phyloP scores from a whole-genome alignment of 2,888 invertebrate genomes.

The Eilema griseolum region DNA sequence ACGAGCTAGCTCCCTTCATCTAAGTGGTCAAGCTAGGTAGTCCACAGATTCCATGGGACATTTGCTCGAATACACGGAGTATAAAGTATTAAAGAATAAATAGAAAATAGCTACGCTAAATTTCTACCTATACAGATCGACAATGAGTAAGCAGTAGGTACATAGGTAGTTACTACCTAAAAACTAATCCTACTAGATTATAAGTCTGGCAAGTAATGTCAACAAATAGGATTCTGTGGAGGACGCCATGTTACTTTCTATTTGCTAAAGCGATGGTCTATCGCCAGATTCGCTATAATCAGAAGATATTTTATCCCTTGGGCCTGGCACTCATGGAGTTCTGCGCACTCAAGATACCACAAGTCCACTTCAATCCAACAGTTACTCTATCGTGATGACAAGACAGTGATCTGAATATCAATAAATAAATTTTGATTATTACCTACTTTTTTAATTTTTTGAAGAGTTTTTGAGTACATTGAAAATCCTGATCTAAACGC shows the following conservation, averaged over 20 bases:
- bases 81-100: neutral
- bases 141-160: too few relatives aligned
- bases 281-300: slow-evolving; percentile 15
- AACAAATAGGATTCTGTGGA: neutral
- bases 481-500: neutral
- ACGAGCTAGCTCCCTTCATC: too few relatives aligned
- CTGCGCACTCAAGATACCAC: slow-evolving; percentile 22
- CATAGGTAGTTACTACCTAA: too few relatives aligned
- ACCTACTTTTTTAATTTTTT: neutral
- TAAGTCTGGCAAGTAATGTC: neutral
- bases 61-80: neutral
- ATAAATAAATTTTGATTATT: neutral
- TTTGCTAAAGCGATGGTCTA: slow-evolving; percentile 20
- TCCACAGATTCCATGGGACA: neutral
- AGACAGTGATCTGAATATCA: slow-evolving; percentile 1
- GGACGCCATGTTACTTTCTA: neutral
- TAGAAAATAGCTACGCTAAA: too few relatives aligned
- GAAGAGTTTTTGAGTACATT: neutral
- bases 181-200: too few relatives aligned
- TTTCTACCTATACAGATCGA: too few relatives aligned
- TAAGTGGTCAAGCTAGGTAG: neutral
- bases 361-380: slow-evolving; percentile 14
- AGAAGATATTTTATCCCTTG: slow-evolving; percentile 21
- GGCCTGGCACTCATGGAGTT: slow-evolving; percentile 21
- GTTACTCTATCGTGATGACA: neutral